phyloP scores from a whole-genome alignment of 2,113 vertebrate species.

The Notiomystis cincta region DNA sequence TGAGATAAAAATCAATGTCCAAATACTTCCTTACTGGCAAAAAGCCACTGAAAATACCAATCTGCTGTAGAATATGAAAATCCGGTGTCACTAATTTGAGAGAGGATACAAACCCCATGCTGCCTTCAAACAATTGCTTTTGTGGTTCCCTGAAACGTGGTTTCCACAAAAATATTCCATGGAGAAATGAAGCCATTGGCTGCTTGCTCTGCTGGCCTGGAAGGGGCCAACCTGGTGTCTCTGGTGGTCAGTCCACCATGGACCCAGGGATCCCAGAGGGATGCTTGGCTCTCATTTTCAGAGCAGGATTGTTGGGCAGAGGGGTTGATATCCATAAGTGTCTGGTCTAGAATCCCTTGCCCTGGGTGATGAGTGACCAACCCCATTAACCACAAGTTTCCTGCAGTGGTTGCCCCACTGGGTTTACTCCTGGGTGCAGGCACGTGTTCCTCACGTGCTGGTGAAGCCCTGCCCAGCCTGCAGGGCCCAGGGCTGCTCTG shows the following conservation, averaged over 20 bases:
- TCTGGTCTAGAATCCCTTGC: rapidly evolving
- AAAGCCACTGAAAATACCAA: background rate
- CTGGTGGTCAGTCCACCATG: rapidly evolving
- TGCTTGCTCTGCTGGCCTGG: background rate
- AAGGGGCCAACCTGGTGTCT: too few relatives aligned
- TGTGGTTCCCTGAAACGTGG: background rate
- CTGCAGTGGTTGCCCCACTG: rapidly evolving
- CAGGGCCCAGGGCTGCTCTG: background rate
- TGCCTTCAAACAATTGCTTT: background rate
- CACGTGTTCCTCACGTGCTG: rapidly evolving
- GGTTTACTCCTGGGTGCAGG: rapidly evolving
- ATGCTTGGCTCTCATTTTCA: rapidly evolving
- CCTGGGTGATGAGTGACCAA: rapidly evolving
- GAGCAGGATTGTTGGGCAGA: too few relatives aligned
- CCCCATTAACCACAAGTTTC: rapidly evolving
- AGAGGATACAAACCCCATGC: background rate
- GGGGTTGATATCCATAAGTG: rapidly evolving
- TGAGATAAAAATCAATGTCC: background rate
- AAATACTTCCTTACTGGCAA: background rate
- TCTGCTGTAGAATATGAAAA: background rate
- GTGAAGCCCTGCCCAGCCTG: background rate
- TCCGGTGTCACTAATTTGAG: background rate
- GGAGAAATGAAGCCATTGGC: rapidly evolving
- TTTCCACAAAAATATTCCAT: background rate
- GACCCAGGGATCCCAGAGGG: rapidly evolving